Evolutionary conservation across 1,140 invertebrate genomes (phyloP), one percentile per base, ranked within the genome.

Genomic region (Helicoverpa armigera): DNA sequence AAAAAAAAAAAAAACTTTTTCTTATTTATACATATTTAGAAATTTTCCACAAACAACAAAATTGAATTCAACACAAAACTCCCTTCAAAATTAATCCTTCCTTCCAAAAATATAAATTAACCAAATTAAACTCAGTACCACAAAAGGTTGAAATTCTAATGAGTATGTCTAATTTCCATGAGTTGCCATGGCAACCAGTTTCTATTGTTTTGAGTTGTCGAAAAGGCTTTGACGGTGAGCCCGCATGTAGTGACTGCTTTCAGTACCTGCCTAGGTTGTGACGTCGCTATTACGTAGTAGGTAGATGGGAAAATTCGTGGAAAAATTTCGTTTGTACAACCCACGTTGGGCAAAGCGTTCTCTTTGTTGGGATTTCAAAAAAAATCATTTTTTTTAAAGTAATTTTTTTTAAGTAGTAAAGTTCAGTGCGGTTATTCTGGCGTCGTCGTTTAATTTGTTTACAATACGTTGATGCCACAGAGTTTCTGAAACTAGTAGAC

Each of bases 201-300:
- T 51, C 58, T 67, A 78, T 72, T 72, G 72, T 67, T 18, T 51
- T 13, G 80, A 77, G 23, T 54, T 54, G 61, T 78, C 50, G 60
- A 67, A 78, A 67, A 56, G 18, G 74, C 75, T 78, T 78, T 78
- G 75, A 78, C 31, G 61, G 4, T 29, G 18, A 29, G 35, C 67
- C 67, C 67, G 67, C 67, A 70, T 70, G 14, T 54, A 53, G 9
- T 53, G 67, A 69, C 10, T 11, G 50, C 50, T 70, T 70, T 70
- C 43, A 70, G 2, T 50, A 53, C 18, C 50, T 31, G 48, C 10
- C 48, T 50, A 31, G 13, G 53, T 51, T 48, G 23, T 67, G 63
- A 67, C 35, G 63, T 69, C 43, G 51, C 14, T 51, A 53, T 70
- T 31, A 31, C 48, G 50, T 29, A 2, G 10, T 13, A 12, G 48